These are phyloP conservation scores for Gambusia affinis DNA, from an alignment of 2,113 vertebrate species.

Conservation along the genomic window DNA sequence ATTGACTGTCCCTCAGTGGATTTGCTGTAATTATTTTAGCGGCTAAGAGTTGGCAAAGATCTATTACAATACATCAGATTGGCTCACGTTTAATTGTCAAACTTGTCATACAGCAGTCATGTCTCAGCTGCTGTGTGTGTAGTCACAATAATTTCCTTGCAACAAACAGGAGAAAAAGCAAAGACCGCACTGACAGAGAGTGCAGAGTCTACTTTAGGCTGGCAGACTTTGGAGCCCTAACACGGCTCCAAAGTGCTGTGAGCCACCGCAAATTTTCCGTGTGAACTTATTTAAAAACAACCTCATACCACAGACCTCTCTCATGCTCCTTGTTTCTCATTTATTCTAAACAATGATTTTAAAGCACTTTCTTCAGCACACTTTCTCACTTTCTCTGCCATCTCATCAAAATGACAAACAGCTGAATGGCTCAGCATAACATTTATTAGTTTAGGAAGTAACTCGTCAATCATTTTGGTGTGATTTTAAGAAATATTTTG, in stretches of 20 bases:
- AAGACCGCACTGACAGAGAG: conserved; percentile 25
- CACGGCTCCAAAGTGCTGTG: conserved; percentile 63
- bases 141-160: conserved; percentile 46
- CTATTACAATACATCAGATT: conserved; percentile 47
- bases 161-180: conserved; percentile 7
- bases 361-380: conserved; percentile 12
- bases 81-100: conserved; percentile 46
- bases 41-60: conserved; percentile 32
- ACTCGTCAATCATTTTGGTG: not conserved
- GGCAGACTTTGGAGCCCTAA: conserved; percentile 71
- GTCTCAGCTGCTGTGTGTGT: conserved; percentile 44
- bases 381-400: conserved; percentile 19
- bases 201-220: conserved; percentile 47
- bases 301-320: conserved; percentile 69
- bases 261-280: conserved; percentile 64
- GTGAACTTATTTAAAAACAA: conserved; percentile 71
- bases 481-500: conserved; percentile 16
- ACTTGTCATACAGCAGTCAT: conserved; percentile 14
- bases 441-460: not conserved
- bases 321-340: conserved; percentile 56
- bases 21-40: conserved; percentile 22
- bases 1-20: conserved; percentile 17
- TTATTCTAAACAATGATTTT: conserved; percentile 54
- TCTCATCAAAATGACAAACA: not conserved
- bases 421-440: not conserved